Evolutionary conservation across 2,888 invertebrate genomes (phyloP).

Genomic region (Limnephilus rhombicus): DNA sequence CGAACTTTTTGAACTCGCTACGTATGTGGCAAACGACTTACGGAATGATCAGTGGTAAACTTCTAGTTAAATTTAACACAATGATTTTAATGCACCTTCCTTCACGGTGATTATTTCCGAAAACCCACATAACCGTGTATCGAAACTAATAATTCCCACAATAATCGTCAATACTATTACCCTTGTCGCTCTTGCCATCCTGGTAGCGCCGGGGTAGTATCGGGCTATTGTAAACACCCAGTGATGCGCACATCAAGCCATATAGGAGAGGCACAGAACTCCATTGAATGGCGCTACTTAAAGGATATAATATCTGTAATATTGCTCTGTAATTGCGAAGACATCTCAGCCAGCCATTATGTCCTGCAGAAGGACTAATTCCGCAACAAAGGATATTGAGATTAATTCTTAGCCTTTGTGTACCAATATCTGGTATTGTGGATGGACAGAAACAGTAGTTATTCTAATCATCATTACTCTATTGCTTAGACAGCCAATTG

Average conservation of each 20-base stretch:
- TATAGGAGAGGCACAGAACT: constrained; percentile 3
- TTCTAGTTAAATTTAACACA: constrained; percentile 4
- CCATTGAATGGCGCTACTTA: constrained; percentile 20
- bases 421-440: constrained; percentile 6
- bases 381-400: constrained; percentile 45
- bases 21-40: not conserved
- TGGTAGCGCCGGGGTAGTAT: not conserved
- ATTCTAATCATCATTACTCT: not conserved
- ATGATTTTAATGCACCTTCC: constrained; percentile 4
- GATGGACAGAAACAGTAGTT: not conserved
- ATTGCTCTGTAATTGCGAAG: constrained; percentile 44
- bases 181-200: not conserved
- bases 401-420: constrained; percentile 31
- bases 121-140: constrained; percentile 33
- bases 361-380: constrained; percentile 47
- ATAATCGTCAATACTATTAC: constrained; percentile 39
- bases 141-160: constrained; percentile 29
- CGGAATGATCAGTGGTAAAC: not conserved
- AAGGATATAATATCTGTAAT: constrained; percentile 37
- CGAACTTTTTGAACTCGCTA: too few species aligned
- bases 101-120: constrained; percentile 46
- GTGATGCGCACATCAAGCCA: constrained; percentile 44
- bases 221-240: constrained; percentile 42
- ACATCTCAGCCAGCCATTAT: constrained; percentile 54
- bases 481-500: not conserved